Percentiles rank a stretch among this genome's conserved stretches.
Conservation (phyloP, 2,888 invertebrate species). For the Notodonta ziczac region DNA sequence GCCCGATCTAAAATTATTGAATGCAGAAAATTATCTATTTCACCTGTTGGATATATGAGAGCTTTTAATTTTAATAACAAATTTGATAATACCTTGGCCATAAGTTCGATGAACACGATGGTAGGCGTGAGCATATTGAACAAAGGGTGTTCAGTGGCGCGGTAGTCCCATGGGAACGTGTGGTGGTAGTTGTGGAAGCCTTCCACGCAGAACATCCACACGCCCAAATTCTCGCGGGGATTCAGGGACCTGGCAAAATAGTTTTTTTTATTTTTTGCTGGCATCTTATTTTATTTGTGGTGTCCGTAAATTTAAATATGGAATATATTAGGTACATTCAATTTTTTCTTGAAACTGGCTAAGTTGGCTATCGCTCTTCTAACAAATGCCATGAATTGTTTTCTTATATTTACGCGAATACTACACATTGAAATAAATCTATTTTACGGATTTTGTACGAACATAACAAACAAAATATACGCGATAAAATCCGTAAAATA, state of each 20-base stretch:
- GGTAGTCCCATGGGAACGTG: conserved; percentile 91
- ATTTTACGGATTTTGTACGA: no score
- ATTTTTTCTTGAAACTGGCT: no score
- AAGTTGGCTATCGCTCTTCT: no score
- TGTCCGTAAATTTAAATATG: no score
- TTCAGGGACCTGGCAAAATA: conserved; percentile 81
- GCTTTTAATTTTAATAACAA: neutral
- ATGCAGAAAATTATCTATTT: neutral
- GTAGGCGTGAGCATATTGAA: conserved; percentile 87
- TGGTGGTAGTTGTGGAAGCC: conserved; percentile 96
- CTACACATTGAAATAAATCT: no score
- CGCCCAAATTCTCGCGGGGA: conserved; percentile 88
- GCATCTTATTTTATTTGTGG: no score
- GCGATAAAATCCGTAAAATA: no score
- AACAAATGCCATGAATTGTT: no score
- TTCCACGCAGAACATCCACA: conserved; percentile 89
- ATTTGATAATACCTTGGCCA: conserved; percentile 80
- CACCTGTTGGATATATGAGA: neutral
- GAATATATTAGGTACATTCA: no score
- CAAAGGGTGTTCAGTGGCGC: conserved; percentile 87
- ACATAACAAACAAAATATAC: no score
- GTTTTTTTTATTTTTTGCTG: conserved; percentile 5
- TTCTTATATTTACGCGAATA: no score
- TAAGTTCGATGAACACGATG: conserved; percentile 88
- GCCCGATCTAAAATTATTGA: conserved; percentile 82